Conservation (phyloP, 2,888 invertebrate genomes). For the Camponotus fellah region DNA sequence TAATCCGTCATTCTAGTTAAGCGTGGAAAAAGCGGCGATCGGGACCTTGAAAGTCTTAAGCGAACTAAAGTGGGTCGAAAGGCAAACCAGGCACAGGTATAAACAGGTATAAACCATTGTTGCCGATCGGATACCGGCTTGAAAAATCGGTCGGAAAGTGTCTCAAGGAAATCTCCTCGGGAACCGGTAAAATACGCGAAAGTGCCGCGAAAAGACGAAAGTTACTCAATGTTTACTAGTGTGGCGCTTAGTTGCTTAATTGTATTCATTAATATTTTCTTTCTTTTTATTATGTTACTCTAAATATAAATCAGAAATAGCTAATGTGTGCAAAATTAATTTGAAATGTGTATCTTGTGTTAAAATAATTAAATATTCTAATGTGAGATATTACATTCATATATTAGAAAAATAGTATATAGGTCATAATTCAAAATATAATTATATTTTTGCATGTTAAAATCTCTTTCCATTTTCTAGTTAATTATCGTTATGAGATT, state of each 20-base stretch:
- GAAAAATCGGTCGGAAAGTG: constrained; percentile 71
- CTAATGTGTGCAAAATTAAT: background rate
- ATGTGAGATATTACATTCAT: background rate
- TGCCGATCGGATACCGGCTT: constrained; percentile 44
- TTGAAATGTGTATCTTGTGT: background rate
- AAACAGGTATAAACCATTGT: constrained; percentile 9
- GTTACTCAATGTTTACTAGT: constrained; percentile 61
- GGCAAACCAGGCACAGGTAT: constrained; percentile 13
- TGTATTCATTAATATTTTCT: background rate
- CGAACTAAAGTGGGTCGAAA: constrained; percentile 58
- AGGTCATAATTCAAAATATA: background rate
- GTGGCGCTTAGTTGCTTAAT: constrained; percentile 52
- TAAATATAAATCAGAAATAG: background rate
- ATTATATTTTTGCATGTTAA: background rate
- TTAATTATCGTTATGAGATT: background rate
- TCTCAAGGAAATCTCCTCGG: constrained; percentile 70
- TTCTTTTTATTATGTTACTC: background rate
- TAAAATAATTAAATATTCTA: background rate
- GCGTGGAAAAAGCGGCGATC: constrained; percentile 48
- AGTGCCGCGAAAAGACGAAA: constrained; percentile 21
- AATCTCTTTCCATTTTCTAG: background rate
- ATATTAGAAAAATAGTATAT: background rate
- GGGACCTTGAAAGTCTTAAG: constrained; percentile 42
- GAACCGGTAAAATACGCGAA: constrained; percentile 55
- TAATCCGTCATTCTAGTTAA: constrained; percentile 51